Evolutionary conservation across 2,888 invertebrate species (phyloP).

Genomic region (Diogma glabrata): DNA sequence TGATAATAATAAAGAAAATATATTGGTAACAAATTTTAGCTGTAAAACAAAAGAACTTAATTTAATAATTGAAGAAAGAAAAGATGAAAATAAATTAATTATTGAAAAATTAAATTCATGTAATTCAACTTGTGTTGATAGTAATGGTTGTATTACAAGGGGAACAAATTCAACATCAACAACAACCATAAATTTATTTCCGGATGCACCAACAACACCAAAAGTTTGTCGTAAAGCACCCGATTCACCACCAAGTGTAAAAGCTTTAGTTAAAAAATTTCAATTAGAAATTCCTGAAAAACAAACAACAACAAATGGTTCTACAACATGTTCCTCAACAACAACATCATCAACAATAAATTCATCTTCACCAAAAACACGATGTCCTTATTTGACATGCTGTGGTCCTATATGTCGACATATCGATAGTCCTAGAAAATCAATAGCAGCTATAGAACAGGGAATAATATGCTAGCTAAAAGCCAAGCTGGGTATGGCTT

Average conservation of each 20-base stretch:
- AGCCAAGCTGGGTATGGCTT: constrained; percentile 9
- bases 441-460: constrained; percentile 29
- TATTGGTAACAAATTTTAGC: constrained; percentile 18
- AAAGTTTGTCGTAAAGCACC: constrained; percentile 52
- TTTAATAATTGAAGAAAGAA: constrained; percentile 28
- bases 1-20: constrained; percentile 10
- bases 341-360: constrained; percentile 17
- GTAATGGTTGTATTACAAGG: not conserved
- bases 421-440: constrained; percentile 10
- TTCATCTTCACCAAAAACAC: constrained; percentile 16
- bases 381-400: constrained; percentile 6
- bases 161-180: constrained; percentile 17
- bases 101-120: constrained; percentile 6
- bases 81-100: constrained; percentile 8
- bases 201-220: constrained; percentile 53
- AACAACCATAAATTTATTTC: constrained; percentile 37
- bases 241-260: constrained; percentile 40
- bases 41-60: constrained; percentile 31
- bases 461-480: constrained; percentile 36
- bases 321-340: constrained; percentile 11
- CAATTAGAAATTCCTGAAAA: constrained; percentile 27
- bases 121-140: not conserved
- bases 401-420: constrained; percentile 8
- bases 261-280: constrained; percentile 36
- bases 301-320: constrained; percentile 13